Percentiles rank a stretch among this genome's conserved stretches.
Evolutionary conservation across 2,113 vertebrate species (phyloP).

Genomic region (Thunnus maccoyii): DNA sequence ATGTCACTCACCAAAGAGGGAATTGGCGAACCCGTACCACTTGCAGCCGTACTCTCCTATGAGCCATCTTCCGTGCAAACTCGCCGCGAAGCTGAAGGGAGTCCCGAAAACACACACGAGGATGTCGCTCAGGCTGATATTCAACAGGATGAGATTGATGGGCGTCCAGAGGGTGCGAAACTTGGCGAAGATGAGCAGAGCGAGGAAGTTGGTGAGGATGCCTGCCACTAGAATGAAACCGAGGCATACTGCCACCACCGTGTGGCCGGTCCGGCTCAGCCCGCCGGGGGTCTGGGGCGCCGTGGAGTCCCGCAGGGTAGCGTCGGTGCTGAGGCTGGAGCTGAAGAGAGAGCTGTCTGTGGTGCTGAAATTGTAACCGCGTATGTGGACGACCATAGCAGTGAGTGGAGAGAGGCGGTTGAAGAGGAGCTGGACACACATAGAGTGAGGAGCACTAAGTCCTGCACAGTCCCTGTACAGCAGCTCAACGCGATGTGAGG

Average conservation of each 20-base stretch:
- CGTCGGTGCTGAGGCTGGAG: constrained; percentile 40
- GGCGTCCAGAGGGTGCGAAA: constrained; percentile 81
- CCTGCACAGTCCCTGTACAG: constrained; percentile 4
- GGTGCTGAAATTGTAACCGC: constrained; percentile 73
- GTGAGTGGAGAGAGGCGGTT: background rate
- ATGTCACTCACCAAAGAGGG: constrained; percentile 83
- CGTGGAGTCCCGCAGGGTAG: constrained; percentile 38
- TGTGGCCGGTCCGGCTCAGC: constrained; percentile 79
- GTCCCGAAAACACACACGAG: constrained; percentile 83
- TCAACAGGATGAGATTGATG: constrained; percentile 83
- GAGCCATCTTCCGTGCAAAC: constrained; percentile 80
- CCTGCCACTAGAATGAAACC: constrained; percentile 81
- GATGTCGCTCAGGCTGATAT: constrained; percentile 85
- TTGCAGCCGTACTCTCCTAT: constrained; percentile 79
- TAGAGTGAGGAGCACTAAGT: constrained; percentile 13
- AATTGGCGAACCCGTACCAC: constrained; percentile 87
- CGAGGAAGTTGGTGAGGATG: constrained; percentile 77
- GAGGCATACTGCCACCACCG: constrained; percentile 77
- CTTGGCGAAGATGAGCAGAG: constrained; percentile 74
- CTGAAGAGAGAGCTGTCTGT: constrained; percentile 63
- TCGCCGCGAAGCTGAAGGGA: constrained; percentile 84
- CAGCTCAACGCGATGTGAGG: constrained; percentile 12
- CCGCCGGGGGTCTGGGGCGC: constrained; percentile 45
- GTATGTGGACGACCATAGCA: constrained; percentile 74
- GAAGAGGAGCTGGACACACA: constrained; percentile 16